phyloP scores from a whole-genome alignment of 2,888 invertebrate species.

The Tachina lurida region DNA sequence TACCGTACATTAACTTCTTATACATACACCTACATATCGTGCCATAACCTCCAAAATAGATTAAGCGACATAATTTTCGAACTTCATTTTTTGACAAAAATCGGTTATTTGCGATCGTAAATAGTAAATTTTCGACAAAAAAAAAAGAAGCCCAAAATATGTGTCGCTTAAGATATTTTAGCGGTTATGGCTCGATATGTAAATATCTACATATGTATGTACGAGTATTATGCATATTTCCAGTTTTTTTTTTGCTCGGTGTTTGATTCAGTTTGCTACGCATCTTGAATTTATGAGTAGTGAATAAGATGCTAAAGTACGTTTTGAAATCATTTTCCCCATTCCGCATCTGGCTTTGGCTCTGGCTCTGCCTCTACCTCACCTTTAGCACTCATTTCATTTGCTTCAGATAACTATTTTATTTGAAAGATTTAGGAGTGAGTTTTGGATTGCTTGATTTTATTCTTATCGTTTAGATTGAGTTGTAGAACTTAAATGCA shows the following conservation, averaged over 20 bases:
- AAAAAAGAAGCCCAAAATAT: too few relatives aligned
- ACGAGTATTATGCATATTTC: slow-evolving; percentile 1
- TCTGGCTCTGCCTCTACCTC: background rate
- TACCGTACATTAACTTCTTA: slow-evolving; percentile 63
- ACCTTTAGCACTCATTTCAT: slow-evolving; percentile 14
- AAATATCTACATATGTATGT: slow-evolving; percentile 8
- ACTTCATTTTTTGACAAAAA: too few relatives aligned
- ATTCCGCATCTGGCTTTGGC: background rate
- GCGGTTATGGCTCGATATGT: too few relatives aligned
- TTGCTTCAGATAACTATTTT: slow-evolving; percentile 49
- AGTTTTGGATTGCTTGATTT: slow-evolving; percentile 34
- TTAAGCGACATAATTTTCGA: too few relatives aligned
- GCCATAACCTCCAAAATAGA: too few relatives aligned
- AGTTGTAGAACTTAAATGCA: slow-evolving; percentile 22
- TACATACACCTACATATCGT: slow-evolving; percentile 7
- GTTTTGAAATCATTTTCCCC: slow-evolving; percentile 40
- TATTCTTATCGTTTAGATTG: slow-evolving; percentile 60
- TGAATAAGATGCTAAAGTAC: slow-evolving; percentile 55
- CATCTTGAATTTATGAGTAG: slow-evolving; percentile 70
- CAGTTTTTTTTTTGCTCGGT: background rate
- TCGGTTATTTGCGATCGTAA: too few relatives aligned
- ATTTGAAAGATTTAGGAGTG: background rate
- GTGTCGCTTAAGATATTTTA: too few relatives aligned
- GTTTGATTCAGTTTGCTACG: slow-evolving; percentile 53
- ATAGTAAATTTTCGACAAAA: too few relatives aligned